Evolutionary conservation across 2,888 invertebrate species (phyloP), one percentile per base, ranked within the genome.

Genomic region (Leptarthrus brevirostris): DNA sequence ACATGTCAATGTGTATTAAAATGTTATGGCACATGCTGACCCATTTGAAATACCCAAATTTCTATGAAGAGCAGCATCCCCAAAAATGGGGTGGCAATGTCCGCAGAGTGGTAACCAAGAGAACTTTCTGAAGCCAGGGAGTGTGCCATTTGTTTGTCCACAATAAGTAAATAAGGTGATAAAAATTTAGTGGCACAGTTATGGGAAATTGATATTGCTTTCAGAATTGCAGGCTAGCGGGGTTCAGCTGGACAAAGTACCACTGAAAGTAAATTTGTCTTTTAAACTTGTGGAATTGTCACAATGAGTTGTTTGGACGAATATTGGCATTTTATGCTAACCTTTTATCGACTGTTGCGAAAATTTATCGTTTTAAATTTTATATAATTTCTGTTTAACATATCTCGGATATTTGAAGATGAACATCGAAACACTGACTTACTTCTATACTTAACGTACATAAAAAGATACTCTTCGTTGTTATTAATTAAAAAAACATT

Each of bases 111-210:
- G 14, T 26, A 30, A 56, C 18, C 24, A 14, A 20, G 12, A 16
- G 14, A 53, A 20, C 5, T 22, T 22, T 22, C 53, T 6, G 14
- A 53, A n/a, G 14, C 6, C 6, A 44, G 18, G 52, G 64, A 61
- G 64, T 36, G 64, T 54, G 53, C 44, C 54, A 54, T 53, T 73
- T 73, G 66, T 73, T 73, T 73, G 54, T 54, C 53, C 73, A 54
- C 54, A 73, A 73, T 73, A 73, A 73, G 73, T 66, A 73, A 73
- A 73, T 73, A 73, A 73, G 66, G 66, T 73, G 64, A 73, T 73
- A 73, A 73, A 73, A 73, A 73, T 73, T 73, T 73, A 73, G 73
- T 61, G 14, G 30, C 20, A 18, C 16, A 47, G 34, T 73, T 61
- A 47, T 73, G 6, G 47, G 49, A 72, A 72, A 72, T 44, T 72